These are phyloP conservation scores for Laothoe populi DNA, from an alignment of 2,888 invertebrate species.

Conservation along the genomic window DNA sequence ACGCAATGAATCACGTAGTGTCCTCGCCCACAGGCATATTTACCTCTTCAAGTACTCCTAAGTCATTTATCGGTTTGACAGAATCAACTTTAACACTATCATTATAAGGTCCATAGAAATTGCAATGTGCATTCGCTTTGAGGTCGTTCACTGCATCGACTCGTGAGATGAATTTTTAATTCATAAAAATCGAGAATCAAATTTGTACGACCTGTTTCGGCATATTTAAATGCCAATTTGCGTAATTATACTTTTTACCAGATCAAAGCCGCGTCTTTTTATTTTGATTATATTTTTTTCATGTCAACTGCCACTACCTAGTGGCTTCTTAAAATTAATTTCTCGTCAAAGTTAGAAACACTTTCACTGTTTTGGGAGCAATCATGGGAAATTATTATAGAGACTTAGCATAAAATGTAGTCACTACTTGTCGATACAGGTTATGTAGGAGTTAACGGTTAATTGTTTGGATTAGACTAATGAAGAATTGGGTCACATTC, in stretches of 20 bases:
- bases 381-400: background rate
- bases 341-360: background rate
- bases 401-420: constrained; percentile 37
- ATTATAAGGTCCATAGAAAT: constrained; percentile 48
- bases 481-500: constrained; percentile 56
- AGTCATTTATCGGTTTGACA: constrained; percentile 49
- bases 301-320: background rate
- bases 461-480: constrained; percentile 51
- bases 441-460: constrained; percentile 32
- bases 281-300: background rate
- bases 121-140: constrained; percentile 42
- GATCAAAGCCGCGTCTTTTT: background rate
- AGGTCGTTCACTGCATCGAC: constrained; percentile 68
- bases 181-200: constrained; percentile 38
- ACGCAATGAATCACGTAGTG: constrained; percentile 71
- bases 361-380: background rate
- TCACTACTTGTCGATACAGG: constrained; percentile 47
- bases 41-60: constrained; percentile 64
- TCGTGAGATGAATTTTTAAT: constrained; percentile 49
- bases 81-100: constrained; percentile 49
- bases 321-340: too few species aligned
- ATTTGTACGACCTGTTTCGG: constrained; percentile 35
- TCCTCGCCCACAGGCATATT: constrained; percentile 73
- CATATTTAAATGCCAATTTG: constrained; percentile 10
- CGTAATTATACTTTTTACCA: constrained; percentile 13